Percentiles rank a stretch among this genome's conserved stretches.
phyloP scores from a whole-genome alignment of 2,888 invertebrate species.

The Drosophila villosipedis region DNA sequence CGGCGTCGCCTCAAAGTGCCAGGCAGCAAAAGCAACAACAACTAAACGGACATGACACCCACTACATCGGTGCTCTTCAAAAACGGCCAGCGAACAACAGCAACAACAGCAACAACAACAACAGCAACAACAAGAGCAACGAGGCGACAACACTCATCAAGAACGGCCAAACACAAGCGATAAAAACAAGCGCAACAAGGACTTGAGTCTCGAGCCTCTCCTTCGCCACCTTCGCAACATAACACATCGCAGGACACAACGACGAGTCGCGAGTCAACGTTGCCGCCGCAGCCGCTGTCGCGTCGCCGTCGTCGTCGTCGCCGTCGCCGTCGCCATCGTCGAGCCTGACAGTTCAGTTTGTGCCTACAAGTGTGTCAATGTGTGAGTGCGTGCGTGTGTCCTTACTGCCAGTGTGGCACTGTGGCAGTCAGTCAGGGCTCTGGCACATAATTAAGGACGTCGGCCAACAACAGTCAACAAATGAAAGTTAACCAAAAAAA shows the following conservation, averaged over 20 bases:
- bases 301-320: conserved; percentile 9
- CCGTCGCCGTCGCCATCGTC: conserved; percentile 9
- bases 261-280: conserved; percentile 51
- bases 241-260: conserved; percentile 67
- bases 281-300: conserved; percentile 8
- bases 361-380: conserved; percentile 50
- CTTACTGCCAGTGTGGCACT: conserved; percentile 67
- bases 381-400: conserved; percentile 32
- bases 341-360: conserved; percentile 55
- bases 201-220: conserved; percentile 69
- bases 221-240: conserved; percentile 33
- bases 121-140: conserved; percentile 55
- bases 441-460: conserved; percentile 77
- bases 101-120: conserved; percentile 60
- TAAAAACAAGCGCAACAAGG: conserved; percentile 81
- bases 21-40: conserved; percentile 52
- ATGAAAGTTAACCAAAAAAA: conserved; percentile 29
- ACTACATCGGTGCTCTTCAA: conserved; percentile 72
- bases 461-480: conserved; percentile 63
- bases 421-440: conserved; percentile 79
- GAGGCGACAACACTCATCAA: conserved; percentile 73
- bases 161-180: conserved; percentile 77
- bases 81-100: conserved; percentile 54
- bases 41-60: conserved; percentile 78
- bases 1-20: conserved; percentile 72